phyloP scores from a whole-genome alignment of 2,797 vertebrate species.

The Poeciliopsis paucimaculata region DNA sequence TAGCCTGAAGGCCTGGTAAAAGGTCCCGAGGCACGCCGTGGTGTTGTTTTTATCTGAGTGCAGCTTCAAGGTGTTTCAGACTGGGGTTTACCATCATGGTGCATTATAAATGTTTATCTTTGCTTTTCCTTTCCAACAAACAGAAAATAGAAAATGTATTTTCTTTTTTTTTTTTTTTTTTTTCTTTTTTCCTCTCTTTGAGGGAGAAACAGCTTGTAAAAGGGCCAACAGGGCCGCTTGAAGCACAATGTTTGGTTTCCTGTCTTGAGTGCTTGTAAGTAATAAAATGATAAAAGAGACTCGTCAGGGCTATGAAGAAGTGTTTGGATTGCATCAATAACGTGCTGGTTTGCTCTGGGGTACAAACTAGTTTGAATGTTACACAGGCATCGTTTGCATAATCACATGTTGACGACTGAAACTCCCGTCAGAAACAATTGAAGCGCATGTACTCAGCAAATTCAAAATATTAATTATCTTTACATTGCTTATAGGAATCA shows the following conservation, averaged over 20 bases:
- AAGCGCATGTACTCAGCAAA: not conserved
- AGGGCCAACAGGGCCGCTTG: constrained; percentile 19
- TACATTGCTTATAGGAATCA: not conserved
- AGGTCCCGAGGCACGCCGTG: not conserved
- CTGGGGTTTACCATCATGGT: not conserved
- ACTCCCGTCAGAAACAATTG: constrained; percentile 1
- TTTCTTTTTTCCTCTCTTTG: not conserved
- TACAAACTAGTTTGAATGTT: not conserved
- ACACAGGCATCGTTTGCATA: constrained; percentile 10
- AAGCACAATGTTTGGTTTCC: constrained; percentile 37
- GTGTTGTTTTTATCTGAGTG: constrained; percentile 1
- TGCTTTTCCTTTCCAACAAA: not conserved
- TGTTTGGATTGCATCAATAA: constrained; percentile 27
- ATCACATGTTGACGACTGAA: constrained; percentile 14
- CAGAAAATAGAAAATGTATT: not conserved
- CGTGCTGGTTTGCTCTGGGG: constrained; percentile 10
- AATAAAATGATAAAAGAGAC: constrained; percentile 16
- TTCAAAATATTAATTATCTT: not conserved
- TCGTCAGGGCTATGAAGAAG: constrained; percentile 26
- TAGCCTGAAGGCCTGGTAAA: not conserved
- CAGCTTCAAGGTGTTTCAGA: not conserved
- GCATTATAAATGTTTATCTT: constrained; percentile 13
- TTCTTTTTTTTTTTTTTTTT: not conserved
- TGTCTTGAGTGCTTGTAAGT: constrained; percentile 27
- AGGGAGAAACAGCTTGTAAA: constrained; percentile 8